Evolutionary conservation across 64 coral and sea anemone species (phyloP).

Genomic region (Montipora efflorescens): DNA sequence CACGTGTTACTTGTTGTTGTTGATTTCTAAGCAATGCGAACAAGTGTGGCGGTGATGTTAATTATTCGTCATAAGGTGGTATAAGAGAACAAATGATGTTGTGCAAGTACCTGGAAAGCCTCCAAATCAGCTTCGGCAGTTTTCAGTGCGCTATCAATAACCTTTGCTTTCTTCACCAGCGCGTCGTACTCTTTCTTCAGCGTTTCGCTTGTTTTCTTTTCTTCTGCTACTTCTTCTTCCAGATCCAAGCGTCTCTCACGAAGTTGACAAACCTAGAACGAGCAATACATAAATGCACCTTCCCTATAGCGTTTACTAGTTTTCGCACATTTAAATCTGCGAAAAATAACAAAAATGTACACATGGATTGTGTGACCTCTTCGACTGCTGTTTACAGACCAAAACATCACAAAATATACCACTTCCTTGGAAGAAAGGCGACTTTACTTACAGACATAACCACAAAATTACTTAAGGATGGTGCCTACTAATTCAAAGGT

Average conservation of each 20-base stretch:
- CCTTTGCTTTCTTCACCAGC: slow-evolving; percentile 91
- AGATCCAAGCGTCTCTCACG: slow-evolving; percentile 88
- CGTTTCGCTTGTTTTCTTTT: slow-evolving; percentile 94
- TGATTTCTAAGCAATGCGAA: too few relatives aligned
- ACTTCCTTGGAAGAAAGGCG: too few relatives aligned
- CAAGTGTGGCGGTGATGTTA: not conserved
- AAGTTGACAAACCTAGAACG: slow-evolving; percentile 83
- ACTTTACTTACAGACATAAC: too few relatives aligned
- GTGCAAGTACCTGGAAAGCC: slow-evolving; percentile 89
- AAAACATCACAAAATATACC: too few relatives aligned
- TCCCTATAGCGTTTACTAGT: too few relatives aligned
- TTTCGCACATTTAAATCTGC: not conserved
- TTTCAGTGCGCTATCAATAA: slow-evolving; percentile 87
- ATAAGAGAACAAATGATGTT: too few relatives aligned
- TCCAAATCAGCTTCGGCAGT: slow-evolving; percentile 96
- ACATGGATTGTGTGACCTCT: too few relatives aligned
- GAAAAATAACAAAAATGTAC: too few relatives aligned
- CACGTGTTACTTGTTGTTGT: too few relatives aligned
- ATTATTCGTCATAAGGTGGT: not conserved
- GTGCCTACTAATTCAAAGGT: too few relatives aligned
- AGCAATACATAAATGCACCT: not conserved
- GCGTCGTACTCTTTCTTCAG: slow-evolving; percentile 96
- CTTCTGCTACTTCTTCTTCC: slow-evolving; percentile 89
- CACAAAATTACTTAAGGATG: too few relatives aligned
- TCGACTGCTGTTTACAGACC: too few relatives aligned